Evolutionary conservation across 2,888 invertebrate species (phyloP), one percentile per base, ranked within the genome.

Genomic region (Lycocerus yunnanus): DNA sequence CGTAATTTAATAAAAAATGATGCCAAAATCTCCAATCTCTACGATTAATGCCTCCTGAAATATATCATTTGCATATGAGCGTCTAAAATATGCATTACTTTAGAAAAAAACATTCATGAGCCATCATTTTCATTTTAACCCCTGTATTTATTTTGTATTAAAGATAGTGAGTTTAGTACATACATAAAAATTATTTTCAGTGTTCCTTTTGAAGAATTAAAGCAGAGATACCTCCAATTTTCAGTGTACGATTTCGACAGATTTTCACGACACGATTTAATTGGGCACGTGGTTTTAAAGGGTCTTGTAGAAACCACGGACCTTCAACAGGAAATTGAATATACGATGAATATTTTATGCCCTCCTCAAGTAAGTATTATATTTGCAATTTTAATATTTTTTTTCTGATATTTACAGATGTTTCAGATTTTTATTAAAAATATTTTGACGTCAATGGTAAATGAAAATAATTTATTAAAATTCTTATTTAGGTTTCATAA

Each of bases 241-340:
- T 95, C 95, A 4, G 93, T 96, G 8, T 96, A 95, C 85, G 95
- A 96, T 87, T 96, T 96, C 87, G 96, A 96, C 85, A 91, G 96
- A 68, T 96, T 96, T 89, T 95, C 95, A 21, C 90, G 95, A 1
- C 95, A 96, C 84, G 95, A 95, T 84, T 89, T 96, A 76, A 95
- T 96, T 79, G 95, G 96, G 0, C 94, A 95, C 85, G 95, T 95
- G 59, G 92, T 95, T 4, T 89, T 95, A 77, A 92, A 93, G 81
- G 95, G 95, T 14, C 89, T 95, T 9, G 88, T 94, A 79, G 94
- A 95, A 81, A 92, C 92, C 21, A 93, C 93, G 18, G 95, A 95
- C 83, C 88, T 95, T 67, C 91, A 92, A 21, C 92, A 93, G 82
- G 95, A 96, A 88, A 93, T 94, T 66, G 94, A 94, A 84, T 95